Percentiles rank a stretch among this genome's conserved stretches.
These are phyloP conservation scores for Lamproptera curius DNA, from an alignment of 2,888 invertebrate species.

Conservation along the genomic window DNA sequence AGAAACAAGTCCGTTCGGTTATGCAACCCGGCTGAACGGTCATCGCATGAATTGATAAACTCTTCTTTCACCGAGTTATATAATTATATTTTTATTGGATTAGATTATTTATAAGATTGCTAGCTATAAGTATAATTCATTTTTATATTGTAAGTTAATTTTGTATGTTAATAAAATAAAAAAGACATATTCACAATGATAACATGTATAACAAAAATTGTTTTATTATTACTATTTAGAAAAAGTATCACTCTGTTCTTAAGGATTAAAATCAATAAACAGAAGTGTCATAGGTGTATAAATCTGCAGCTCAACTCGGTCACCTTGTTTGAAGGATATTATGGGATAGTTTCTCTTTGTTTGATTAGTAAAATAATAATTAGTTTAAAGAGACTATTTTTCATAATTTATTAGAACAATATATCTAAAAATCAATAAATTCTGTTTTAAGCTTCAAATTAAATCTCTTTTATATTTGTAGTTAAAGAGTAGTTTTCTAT, in stretches of 20 bases:
- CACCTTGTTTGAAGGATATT: no score
- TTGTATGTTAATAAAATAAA: neutral
- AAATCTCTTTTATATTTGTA: no score
- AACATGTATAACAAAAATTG: neutral
- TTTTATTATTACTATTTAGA: neutral
- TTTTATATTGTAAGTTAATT: no score
- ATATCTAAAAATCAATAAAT: no score
- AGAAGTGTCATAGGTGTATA: neutral
- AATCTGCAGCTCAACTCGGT: no score
- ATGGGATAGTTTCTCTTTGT: no score
- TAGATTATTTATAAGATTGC: neutral
- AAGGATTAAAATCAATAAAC: neutral
- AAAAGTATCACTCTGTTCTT: neutral
- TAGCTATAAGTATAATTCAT: no score
- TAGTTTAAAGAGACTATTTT: no score
- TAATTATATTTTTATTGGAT: neutral
- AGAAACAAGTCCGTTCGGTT: constrained; percentile 23
- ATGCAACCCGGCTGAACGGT: constrained; percentile 25
- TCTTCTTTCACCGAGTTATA: constrained; percentile 16
- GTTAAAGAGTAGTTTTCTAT: no score
- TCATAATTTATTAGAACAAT: no score
- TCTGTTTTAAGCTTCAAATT: no score
- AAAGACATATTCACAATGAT: neutral
- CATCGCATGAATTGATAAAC: constrained; percentile 31
- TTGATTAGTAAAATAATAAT: no score